Evolutionary conservation across 2,888 invertebrate genomes (phyloP), one percentile per base, ranked within the genome.

Genomic region (Phaedon cochleariae): DNA sequence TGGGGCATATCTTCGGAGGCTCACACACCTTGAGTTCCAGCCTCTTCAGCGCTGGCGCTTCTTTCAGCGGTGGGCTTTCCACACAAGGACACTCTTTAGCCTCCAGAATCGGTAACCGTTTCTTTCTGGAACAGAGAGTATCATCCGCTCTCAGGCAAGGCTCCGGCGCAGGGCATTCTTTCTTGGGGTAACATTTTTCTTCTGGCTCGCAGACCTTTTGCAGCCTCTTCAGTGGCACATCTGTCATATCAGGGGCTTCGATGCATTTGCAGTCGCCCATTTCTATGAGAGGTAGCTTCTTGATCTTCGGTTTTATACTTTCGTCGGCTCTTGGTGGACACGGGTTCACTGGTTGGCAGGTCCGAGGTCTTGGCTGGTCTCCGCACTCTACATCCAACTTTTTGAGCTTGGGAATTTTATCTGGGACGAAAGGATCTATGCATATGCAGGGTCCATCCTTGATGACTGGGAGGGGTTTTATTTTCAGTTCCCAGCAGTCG

Each of bases 1-100:
- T 49, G 1, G 64, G 67, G 53, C 72, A 73, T 9, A 52, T 46
- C 52, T 65, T 66, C 20, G 55, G 48, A 0, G 72, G 74, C 26
- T 74, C 72, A 0, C 70, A 68, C 3, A 71, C 70, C 6, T 60
- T 22, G 9, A 74, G 54, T 18, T 70, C 31, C n/a, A 74, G 59
- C 41, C 73, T 64, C 20, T 59, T 69, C 10, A 74, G 49, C 9
- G 60, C 59, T 4, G 74, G 74, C 0, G 55, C 57, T 12, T 62
- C 34, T 34, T 57, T 65, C 7, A 72, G 31, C 7, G 54, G 37
- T 1, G 53, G 46, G 2, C 60, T 65, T 2, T 74, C 74, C 41
- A 72, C 58, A 53, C 77, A 76, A n/a, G 75, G 76, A 67, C 77
- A 77, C n/a, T 69, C 67, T 1, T 66, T 69, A 10, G 73, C 64